Evolutionary conservation across 2,113 vertebrate species (phyloP).

Genomic region (Parus major): DNA sequence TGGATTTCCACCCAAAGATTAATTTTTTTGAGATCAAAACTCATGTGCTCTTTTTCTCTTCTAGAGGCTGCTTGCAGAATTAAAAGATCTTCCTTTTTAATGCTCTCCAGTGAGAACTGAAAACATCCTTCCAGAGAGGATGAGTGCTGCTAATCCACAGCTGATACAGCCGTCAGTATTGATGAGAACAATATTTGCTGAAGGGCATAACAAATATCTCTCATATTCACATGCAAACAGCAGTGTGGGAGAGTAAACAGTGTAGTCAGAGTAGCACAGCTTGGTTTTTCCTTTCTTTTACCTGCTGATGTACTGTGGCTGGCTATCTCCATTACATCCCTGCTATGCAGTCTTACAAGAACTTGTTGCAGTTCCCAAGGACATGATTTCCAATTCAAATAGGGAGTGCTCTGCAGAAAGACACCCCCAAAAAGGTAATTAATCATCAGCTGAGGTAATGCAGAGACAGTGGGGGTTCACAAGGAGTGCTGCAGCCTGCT

Average conservation of each 20-base stretch:
- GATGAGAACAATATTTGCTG: constrained; percentile 22
- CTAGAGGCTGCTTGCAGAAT: background rate
- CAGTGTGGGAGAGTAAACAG: background rate
- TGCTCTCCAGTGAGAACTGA: constrained; percentile 20
- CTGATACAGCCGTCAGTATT: constrained; percentile 4
- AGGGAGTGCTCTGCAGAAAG: background rate
- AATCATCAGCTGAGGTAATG: background rate
- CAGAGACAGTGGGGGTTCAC: background rate
- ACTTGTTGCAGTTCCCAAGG: background rate
- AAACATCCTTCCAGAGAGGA: constrained; percentile 21
- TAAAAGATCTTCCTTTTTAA: constrained; percentile 20
- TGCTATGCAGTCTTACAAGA: background rate
- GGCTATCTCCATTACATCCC: background rate
- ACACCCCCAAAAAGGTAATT: background rate
- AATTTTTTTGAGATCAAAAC: background rate
- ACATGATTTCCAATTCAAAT: background rate
- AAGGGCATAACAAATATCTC: constrained; percentile 1
- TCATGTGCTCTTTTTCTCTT: background rate
- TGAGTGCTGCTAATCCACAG: constrained; percentile 13
- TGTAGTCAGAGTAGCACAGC: background rate
- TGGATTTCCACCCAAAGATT: background rate
- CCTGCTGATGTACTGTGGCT: background rate
- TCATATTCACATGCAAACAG: constrained; percentile 20
- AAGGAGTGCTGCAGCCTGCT: background rate
- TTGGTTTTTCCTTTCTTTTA: background rate